Evolutionary conservation across 2,113 vertebrate genomes (phyloP), one percentile per base, ranked within the genome.

Genomic region (Dicerorhinus sumatrensis): DNA sequence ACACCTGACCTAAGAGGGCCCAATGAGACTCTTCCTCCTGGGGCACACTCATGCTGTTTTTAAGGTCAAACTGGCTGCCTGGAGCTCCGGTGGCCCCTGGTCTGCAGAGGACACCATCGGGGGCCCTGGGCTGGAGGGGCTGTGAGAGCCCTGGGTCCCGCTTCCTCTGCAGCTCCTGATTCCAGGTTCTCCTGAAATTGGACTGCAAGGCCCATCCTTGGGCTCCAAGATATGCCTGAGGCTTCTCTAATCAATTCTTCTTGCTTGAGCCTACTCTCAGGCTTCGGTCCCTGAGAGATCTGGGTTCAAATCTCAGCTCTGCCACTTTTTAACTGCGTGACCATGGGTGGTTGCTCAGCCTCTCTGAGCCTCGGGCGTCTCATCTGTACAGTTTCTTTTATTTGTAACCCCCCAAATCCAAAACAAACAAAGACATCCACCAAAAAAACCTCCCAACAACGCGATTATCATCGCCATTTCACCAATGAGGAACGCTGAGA

Each of bases 141-240:
- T 51, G 0, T 1, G 62, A 2, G 36, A 13, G 4, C 39, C 2
- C 6, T 7, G 5, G 29, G 33, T 33, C 54, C 54, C 9, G 3
- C 21, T 6, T 31, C 21, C 23, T 29, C 29, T 31, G 1, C 31
- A 63, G 29, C 0, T 18, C 29, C n/a, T 8, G 27, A 23, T 3
- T 18, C 56, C 13, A 33, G 63, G 65, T 29, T 63, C 56, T 36
- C 29, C 1, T 9, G 56, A 56, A 54, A 13, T 14, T 27, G 0
- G 13, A 31, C 12, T 1, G 2, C 7, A 13, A 18, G 36, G 31
- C 16, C n/a, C 31, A 36, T n/a, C 10, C 39, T 14, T 48, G 7
- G 14, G 29, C 48, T 67, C 27, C 33, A 36, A 67, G 25, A 48
- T 17, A 3, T 0, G 69, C 81, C 27, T 8, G 6, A n/a, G 96